Base-by-base conservation (phyloP, 2,113 vertebrate species). In the Brachionichthys hirsutus region DNA sequence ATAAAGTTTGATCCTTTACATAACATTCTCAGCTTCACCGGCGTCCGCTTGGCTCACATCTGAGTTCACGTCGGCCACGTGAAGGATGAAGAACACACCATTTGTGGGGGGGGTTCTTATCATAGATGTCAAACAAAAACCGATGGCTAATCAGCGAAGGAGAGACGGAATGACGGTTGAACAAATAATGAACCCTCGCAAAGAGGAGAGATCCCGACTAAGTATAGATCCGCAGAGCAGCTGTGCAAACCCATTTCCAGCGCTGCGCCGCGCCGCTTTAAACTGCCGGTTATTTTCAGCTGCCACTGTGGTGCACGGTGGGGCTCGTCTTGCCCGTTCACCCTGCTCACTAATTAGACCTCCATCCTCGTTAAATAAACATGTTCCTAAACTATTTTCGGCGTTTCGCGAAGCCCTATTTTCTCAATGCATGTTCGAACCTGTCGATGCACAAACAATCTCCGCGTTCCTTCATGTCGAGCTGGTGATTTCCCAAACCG, bases 231-330 rank as follows among this genome's bases (percentile, higher is more conserved):
- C 38, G 16, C 36, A 46, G 54, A 34, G n/a, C 69, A 77, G 64
- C 64, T 74, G 75, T 75, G 47, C 53, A 77, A 75, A 70, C 20
- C 54, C 55, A 55, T 77, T 84, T 84, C 54, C 54, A 77, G 59
- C 59, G 48, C 16, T 76, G 56, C 38, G 4, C 36, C n/a, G 56
- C 38, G 4, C 34, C 38, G 22, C 68, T 65, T 75, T 56, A 73
- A 80, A 71, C 54, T 48, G 40, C 46, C 58, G 56, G 54, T 81
- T 66, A 70, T 58, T 71, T 72, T 75, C 64, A 75, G 74, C 67
- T 83, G 75, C 70, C 72, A 47, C 50, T 62, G 67, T 62, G 70
- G 45, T 18, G 43, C 40, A 36, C 36, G 38, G 47, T 71, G 62
- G 62, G 22, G 40, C 51, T 61, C 56, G 43, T 65, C 48, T 48